Conservation (phyloP, 92 coral and sea anemone species). For the Phenganax marumi region DNA sequence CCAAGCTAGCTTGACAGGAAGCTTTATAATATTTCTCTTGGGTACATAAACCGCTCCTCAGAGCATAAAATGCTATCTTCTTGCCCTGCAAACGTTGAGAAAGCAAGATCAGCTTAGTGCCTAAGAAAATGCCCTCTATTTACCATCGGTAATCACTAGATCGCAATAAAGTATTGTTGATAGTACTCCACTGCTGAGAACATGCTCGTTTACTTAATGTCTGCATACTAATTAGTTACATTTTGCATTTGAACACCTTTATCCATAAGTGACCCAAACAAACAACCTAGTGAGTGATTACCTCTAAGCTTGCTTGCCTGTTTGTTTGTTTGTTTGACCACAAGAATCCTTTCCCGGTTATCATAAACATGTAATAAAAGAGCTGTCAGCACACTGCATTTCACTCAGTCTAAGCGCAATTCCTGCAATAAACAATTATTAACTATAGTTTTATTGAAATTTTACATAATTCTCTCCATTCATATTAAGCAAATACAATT, state of each 20-base stretch:
- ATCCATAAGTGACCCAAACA: slow-evolving; percentile 1
- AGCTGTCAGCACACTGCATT: too few relatives aligned
- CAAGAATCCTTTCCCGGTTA: too few relatives aligned
- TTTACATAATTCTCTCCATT: not conserved
- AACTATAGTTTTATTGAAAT: too few relatives aligned
- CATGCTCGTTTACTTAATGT: not conserved
- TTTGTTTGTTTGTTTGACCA: too few relatives aligned
- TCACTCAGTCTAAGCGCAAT: too few relatives aligned
- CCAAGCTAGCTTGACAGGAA: not conserved
- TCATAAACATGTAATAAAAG: too few relatives aligned
- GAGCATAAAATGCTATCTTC: too few relatives aligned
- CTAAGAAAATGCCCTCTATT: too few relatives aligned
- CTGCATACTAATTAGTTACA: slow-evolving; percentile 14
- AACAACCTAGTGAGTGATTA: not conserved
- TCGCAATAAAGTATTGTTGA: not conserved
- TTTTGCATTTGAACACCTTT: not conserved
- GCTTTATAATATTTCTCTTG: not conserved
- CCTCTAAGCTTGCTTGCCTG: not conserved
- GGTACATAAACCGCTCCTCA: not conserved
- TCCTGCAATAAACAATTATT: too few relatives aligned
- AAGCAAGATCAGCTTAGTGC: too few relatives aligned
- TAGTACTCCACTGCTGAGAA: not conserved
- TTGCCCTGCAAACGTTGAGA: too few relatives aligned
- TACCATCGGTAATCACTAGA: too few relatives aligned
- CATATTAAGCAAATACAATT: not conserved